Evolutionary conservation across 2,888 invertebrate genomes (phyloP).

Genomic region (Willowsia nigromaculata): DNA sequence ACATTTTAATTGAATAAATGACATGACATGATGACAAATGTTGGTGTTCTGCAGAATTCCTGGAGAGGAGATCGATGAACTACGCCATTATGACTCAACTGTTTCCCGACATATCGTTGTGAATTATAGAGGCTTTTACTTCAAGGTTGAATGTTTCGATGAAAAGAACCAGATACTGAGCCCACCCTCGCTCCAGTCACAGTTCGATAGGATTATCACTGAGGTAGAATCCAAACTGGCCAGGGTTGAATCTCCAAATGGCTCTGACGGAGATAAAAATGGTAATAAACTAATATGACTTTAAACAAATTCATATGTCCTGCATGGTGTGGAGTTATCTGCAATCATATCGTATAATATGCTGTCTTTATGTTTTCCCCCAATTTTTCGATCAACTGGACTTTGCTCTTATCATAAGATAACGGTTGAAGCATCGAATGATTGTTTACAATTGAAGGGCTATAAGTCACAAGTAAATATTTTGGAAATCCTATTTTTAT

Average conservation of each 20-base stretch:
- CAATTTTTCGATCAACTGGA: background rate
- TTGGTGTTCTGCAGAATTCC: slow-evolving; percentile 80
- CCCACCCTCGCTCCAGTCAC: slow-evolving; percentile 80
- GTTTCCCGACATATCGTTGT: slow-evolving; percentile 81
- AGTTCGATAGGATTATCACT: slow-evolving; percentile 81
- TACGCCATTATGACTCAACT: slow-evolving; percentile 80
- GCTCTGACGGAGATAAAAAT: slow-evolving; percentile 41
- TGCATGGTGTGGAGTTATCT: background rate
- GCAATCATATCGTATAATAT: background rate
- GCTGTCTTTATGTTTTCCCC: background rate
- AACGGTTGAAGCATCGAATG: background rate
- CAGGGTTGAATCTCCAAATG: background rate
- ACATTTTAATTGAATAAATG: background rate
- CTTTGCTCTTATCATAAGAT: slow-evolving; percentile 5
- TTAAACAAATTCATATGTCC: too few species aligned
- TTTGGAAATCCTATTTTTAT: background rate
- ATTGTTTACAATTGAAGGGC: background rate
- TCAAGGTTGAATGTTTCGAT: slow-evolving; percentile 81
- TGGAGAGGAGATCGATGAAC: slow-evolving; percentile 81
- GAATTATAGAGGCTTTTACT: slow-evolving; percentile 80
- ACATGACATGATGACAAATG: background rate
- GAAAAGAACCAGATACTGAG: slow-evolving; percentile 80
- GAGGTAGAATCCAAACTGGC: slow-evolving; percentile 79
- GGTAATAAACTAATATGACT: background rate
- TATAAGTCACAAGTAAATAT: background rate